A percentile compares a stretch with the other conserved stretches of the same genome.
phyloP scores from a whole-genome alignment of 2,888 invertebrate genomes.

The Drosophila merina region DNA sequence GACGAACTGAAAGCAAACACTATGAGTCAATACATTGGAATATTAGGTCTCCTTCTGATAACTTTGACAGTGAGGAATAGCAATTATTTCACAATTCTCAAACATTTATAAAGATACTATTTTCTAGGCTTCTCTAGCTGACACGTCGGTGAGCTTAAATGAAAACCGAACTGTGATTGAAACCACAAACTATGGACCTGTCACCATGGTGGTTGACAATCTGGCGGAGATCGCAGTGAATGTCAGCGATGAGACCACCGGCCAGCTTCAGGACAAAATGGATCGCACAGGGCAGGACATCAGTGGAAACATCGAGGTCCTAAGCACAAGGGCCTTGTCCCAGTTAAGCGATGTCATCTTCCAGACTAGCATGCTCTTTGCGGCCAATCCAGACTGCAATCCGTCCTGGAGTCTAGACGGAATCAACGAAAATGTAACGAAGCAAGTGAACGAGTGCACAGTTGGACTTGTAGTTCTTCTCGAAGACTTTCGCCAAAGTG shows the following conservation, averaged over 20 bases:
- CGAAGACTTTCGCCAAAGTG: constrained; percentile 42
- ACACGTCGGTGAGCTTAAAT: not conserved
- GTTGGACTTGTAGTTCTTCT: constrained; percentile 40
- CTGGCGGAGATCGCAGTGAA: constrained; percentile 61
- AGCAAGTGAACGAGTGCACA: constrained; percentile 58
- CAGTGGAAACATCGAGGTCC: constrained; percentile 56
- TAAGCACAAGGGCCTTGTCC: constrained; percentile 55
- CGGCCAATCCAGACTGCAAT: constrained; percentile 62
- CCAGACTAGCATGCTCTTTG: constrained; percentile 55
- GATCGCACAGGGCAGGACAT: constrained; percentile 49
- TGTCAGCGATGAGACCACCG: constrained; percentile 56
- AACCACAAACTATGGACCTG: constrained; percentile 62
- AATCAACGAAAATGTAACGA: constrained; percentile 60
- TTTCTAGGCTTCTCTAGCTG: not conserved
- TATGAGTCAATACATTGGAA: constrained; percentile 22
- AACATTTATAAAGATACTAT: not conserved
- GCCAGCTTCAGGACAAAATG: constrained; percentile 60
- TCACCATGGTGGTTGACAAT: constrained; percentile 65
- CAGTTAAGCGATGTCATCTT: constrained; percentile 57
- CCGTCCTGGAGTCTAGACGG: constrained; percentile 59
- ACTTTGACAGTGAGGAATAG: constrained; percentile 35
- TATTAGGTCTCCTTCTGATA: constrained; percentile 44
- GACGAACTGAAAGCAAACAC: not conserved
- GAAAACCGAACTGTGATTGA: constrained; percentile 41
- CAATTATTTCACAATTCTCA: not conserved